Evolutionary conservation across 2,888 invertebrate species (phyloP).

Genomic region (Metallyticus violacea): DNA sequence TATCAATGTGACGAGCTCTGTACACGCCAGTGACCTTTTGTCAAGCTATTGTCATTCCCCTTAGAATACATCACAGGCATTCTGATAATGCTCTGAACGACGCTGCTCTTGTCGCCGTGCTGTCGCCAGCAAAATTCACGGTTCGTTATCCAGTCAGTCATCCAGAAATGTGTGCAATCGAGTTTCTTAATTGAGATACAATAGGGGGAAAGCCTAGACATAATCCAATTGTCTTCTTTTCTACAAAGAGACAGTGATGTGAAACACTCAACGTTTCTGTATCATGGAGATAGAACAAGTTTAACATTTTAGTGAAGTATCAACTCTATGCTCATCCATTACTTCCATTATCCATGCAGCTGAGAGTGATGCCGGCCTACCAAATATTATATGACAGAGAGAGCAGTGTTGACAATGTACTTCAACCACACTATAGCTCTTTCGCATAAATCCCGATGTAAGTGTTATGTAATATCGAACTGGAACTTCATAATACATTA

Average conservation of each 20-base stretch:
- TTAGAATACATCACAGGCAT: not conserved
- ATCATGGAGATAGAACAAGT: no score
- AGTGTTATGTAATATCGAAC: no score
- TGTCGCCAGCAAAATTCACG: conserved; percentile 28
- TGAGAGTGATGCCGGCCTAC: no score
- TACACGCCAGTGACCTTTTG: conserved; percentile 13
- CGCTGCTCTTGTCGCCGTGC: not conserved
- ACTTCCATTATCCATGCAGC: no score
- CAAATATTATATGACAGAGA: no score
- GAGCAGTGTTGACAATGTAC: no score
- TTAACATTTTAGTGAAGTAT: not conserved
- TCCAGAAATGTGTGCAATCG: conserved; percentile 24
- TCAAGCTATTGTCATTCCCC: not conserved
- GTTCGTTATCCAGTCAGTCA: conserved; percentile 21
- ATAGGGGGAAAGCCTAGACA: conserved; percentile 2
- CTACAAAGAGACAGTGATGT: not conserved
- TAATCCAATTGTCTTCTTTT: conserved; percentile 20
- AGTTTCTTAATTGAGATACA: conserved; percentile 22
- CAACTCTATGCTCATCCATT: not conserved
- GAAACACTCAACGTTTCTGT: not conserved
- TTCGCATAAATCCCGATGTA: no score
- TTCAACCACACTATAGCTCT: no score
- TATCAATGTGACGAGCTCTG: not conserved
- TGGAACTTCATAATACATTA: no score
- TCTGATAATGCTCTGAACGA: not conserved